A percentile compares a stretch with the other conserved stretches of the same genome.
These are phyloP conservation scores for Anguilla japonica DNA, from an alignment of 2,113 vertebrate species.

Conservation along the genomic window DNA sequence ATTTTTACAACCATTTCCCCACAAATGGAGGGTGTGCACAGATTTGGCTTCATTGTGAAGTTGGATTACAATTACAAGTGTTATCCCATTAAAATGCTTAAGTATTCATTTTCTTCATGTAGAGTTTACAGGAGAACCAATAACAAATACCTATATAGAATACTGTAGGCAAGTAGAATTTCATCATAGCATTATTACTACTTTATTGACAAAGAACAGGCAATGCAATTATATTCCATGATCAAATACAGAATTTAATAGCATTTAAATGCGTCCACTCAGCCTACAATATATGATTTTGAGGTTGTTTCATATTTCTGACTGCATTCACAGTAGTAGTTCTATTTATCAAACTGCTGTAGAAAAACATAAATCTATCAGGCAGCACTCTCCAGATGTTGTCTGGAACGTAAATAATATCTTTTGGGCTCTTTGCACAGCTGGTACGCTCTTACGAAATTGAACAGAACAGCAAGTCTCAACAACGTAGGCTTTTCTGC, in stretches of 20 bases:
- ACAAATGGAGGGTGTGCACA: too few relatives aligned
- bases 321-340: background rate
- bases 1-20: too few relatives aligned
- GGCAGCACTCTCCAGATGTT: background rate
- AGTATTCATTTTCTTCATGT: background rate
- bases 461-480: background rate
- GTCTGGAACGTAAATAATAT: background rate
- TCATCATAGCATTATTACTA: background rate
- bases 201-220: background rate
- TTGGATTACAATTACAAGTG: background rate
- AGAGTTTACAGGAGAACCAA: background rate
- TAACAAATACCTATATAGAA: background rate
- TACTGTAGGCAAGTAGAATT: background rate
- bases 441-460: background rate
- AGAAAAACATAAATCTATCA: background rate
- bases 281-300: background rate
- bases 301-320: background rate
- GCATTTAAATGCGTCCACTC: background rate
- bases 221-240: too few relatives aligned
- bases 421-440: background rate
- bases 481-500: background rate
- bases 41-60: background rate
- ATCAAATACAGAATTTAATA: background rate
- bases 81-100: background rate
- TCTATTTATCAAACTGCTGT: too few relatives aligned